Evolutionary conservation across 92 coral and sea anemone genomes (phyloP).

Genomic region (Pocillopora meandrina): DNA sequence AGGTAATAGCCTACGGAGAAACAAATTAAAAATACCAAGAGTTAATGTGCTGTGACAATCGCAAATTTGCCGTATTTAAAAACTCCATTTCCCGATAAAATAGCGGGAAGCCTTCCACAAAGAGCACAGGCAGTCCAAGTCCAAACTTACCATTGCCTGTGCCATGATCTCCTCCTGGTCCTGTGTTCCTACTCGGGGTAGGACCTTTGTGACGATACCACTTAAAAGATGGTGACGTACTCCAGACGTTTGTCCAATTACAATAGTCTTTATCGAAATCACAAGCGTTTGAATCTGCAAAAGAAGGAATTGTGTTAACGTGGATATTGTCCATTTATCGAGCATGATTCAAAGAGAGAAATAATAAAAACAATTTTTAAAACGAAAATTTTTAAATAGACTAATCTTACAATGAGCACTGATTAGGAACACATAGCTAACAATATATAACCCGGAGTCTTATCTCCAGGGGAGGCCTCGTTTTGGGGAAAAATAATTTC

Average conservation of each 20-base stretch:
- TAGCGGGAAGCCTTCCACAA: neutral
- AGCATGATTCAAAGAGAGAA: too few relatives aligned
- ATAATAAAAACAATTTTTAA: too few relatives aligned
- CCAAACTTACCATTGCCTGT: constrained; percentile 59
- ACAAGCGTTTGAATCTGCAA: constrained; percentile 61
- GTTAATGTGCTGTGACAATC: too few relatives aligned
- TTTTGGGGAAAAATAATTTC: too few relatives aligned
- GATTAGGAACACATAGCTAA: too few relatives aligned
- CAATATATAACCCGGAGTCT: too few relatives aligned
- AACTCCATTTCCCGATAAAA: neutral
- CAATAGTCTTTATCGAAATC: constrained; percentile 74
- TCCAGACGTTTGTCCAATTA: constrained; percentile 85
- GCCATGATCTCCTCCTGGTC: constrained; percentile 81
- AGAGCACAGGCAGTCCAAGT: neutral
- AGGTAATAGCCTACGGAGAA: constrained; percentile 64
- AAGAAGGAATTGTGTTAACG: neutral
- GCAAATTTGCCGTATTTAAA: too few relatives aligned
- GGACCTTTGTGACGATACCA: constrained; percentile 73
- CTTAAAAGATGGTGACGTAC: constrained; percentile 73
- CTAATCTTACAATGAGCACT: too few relatives aligned
- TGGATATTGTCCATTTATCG: too few relatives aligned
- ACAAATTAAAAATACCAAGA: neutral
- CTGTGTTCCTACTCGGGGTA: constrained; percentile 86
- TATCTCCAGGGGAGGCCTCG: too few relatives aligned
- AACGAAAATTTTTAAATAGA: too few relatives aligned